Conservation (phyloP, 2,888 invertebrate species). For the Dicranocentrus wangi region DNA sequence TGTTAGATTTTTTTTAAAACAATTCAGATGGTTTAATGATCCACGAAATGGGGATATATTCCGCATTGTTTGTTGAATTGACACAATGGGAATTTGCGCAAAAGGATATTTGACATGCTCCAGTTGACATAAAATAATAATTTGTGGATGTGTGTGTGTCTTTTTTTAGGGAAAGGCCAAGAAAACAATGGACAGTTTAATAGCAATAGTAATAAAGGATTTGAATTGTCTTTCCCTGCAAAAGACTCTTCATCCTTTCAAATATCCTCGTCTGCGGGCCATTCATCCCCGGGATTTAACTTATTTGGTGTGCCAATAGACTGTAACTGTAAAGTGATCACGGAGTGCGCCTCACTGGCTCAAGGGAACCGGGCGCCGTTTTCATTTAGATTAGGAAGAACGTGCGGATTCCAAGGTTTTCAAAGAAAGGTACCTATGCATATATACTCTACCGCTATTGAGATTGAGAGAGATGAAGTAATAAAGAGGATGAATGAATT, state of each 20-base stretch:
- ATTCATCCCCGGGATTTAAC: conserved; percentile 7
- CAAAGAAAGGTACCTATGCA: conserved; percentile 47
- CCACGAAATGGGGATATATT: background rate
- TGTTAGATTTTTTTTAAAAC: too few relatives aligned
- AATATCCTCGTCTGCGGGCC: background rate
- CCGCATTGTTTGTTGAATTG: background rate
- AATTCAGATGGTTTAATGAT: too few relatives aligned
- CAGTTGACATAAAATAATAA: background rate
- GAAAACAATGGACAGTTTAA: conserved; percentile 19
- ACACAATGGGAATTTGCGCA: background rate
- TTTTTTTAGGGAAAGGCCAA: conserved; percentile 34
- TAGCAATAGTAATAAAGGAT: background rate
- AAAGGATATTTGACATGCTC: background rate
- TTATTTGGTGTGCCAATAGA: conserved; percentile 24
- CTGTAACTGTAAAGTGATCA: conserved; percentile 60
- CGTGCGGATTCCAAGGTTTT: conserved; percentile 66
- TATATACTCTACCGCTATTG: too few relatives aligned
- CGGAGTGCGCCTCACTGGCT: conserved; percentile 43
- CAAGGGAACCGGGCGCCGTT: background rate
- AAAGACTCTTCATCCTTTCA: conserved; percentile 16
- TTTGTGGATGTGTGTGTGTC: too few relatives aligned
- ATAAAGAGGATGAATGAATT: too few relatives aligned
- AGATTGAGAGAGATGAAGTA: too few relatives aligned
- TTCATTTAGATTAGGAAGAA: conserved; percentile 45
- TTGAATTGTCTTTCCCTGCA: background rate